Base-by-base conservation (phyloP, 2,888 invertebrate genomes). In the Vanessa cardui region DNA sequence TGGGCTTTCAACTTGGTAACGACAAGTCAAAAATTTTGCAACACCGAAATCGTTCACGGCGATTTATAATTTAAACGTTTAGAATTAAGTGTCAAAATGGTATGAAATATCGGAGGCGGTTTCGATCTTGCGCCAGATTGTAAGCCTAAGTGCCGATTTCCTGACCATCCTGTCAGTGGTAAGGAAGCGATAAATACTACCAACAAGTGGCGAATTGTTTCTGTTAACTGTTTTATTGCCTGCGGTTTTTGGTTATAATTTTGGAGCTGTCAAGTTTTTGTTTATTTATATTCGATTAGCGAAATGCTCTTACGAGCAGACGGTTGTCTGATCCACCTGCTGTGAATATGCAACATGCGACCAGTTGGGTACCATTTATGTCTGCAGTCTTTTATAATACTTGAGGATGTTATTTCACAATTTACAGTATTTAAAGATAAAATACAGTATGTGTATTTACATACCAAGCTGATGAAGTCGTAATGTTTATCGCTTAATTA, bases 171-270 rank as follows among this genome's bases (percentile, higher is more conserved):
- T 72, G 74, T 74, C 72, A 73, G 65, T 26, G 54, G 33, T 64
- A 70, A 77, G 80, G 80, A 80, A 80, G 72, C 68, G 63, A 80
- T 80, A 80, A 80, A 80, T 80, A 79, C 71, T 59, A 62, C 64
- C 68, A 70, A 68, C 68, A 67, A 76, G 68, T 74, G 76, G 72
- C 61, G 67, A 70, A 71, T 69, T 73, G 73, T 70, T 70, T 74
- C 72, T 70, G 72, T 46, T 64, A 64, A 61, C 66, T 66, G 69
- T 70, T 70, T 69, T 66, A 66, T 56, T 64, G 45, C 62, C 59
- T 59, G 33, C 31, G 61, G 52, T 58, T 62, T 59, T 61, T 64
- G 47, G 58, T 52, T 39, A 58, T 44, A 50, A 56, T 39, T 49
- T 54, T 44, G 46, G 44, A 44, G 49, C 46, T 49, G 56, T 52